phyloP scores from a whole-genome alignment of 2,888 invertebrate species.

The Yponomeuta cagnagella region DNA sequence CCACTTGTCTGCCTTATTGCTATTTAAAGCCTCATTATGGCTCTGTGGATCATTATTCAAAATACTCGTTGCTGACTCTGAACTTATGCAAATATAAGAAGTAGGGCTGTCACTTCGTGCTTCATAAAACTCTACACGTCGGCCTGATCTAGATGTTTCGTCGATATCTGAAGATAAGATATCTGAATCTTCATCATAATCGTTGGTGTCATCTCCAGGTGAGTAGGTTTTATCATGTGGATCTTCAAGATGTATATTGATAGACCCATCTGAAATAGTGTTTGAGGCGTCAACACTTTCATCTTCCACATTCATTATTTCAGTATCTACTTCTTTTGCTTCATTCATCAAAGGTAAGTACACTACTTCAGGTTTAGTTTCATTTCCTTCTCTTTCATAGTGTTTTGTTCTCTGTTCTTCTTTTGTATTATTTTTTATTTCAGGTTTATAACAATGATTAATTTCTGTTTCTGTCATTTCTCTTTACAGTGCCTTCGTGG shows the following conservation, averaged over 20 bases:
- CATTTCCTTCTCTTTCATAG: not conserved
- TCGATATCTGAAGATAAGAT: not conserved
- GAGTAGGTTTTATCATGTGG: constrained; percentile 9
- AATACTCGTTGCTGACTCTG: constrained; percentile 8
- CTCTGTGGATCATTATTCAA: constrained; percentile 14
- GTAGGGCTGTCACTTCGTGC: not conserved
- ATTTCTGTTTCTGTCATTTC: too few relatives aligned
- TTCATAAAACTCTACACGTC: not conserved
- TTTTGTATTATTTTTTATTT: not conserved
- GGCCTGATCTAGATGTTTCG: not conserved
- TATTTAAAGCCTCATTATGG: constrained; percentile 8
- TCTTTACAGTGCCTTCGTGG: constrained; percentile 17
- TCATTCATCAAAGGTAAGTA: not conserved
- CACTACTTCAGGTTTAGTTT: not conserved
- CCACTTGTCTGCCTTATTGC: constrained; percentile 13
- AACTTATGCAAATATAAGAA: constrained; percentile 13
- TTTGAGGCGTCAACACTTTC: not conserved
- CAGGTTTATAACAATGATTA: not conserved
- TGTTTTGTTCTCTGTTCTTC: not conserved
- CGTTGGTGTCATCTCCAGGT: not conserved
- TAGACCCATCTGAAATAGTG: too few relatives aligned
- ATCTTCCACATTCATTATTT: not conserved
- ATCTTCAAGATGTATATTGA: constrained; percentile 4
- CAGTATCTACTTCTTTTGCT: not conserved
- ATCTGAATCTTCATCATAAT: not conserved